Evolutionary conservation across 1,140 invertebrate genomes (phyloP), one percentile per base, ranked within the genome.

Genomic region (Pantala flavescens): DNA sequence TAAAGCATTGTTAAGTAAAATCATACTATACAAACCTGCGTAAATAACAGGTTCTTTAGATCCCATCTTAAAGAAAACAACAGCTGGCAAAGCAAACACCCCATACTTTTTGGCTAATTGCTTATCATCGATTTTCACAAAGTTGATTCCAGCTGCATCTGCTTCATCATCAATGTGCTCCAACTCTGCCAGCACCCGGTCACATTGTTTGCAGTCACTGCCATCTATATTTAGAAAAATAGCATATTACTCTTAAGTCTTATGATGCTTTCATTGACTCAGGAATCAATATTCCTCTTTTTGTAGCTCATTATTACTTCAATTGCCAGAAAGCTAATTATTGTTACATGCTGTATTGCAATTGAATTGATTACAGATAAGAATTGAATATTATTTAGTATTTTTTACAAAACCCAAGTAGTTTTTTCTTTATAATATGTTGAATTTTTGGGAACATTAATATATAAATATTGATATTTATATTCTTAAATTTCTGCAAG

Each of bases 81-180:
- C 90, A 0, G 92, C 93, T 0, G 95, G 95, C 71, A 97, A 83
- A 0, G 94, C 93, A 78, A 94, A 95, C 0, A 96, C 93, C 23
- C 93, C 93, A 77, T 88, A 91, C 76, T 95, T 90, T 81, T 95
- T 95, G 1, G 94, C 90, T 83, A 96, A 86, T 74, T 90, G 86
- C 78, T 91, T 91, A 79, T 97, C 95, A 77, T 95, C 92, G 77
- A 97, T 91, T 82, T 96, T 95, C 0, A 97, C 93, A 79, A 97
- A 97, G 79, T 96, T 93, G 73, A 97, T 96, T 55, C 94, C 94
- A 55, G 93, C 93, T n/a, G 89, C 87, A 81, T 96, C 94, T 0
- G 93, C 93, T 78, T 96, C 93, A 79, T 97, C 95, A 79, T 97
- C 95, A 77, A 97, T 96, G 79, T 96, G 93, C 80, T 97, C 95